Conservation (phyloP, 2,113 vertebrate genomes). For the Jaculus jaculus region DNA sequence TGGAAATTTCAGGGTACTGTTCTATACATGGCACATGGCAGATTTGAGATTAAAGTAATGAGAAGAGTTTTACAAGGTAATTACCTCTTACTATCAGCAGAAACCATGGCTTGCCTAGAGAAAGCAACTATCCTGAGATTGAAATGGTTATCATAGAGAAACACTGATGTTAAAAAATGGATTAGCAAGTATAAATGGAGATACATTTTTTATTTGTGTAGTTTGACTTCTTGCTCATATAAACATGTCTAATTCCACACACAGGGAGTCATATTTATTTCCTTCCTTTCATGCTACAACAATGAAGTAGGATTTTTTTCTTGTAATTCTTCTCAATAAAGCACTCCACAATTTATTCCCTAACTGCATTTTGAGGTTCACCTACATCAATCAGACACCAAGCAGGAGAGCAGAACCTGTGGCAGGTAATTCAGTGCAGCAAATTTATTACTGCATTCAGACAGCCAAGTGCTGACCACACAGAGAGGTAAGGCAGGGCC, state of each 20-base stretch:
- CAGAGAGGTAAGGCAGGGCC: accelerated
- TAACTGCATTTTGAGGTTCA: neutral
- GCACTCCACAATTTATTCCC: neutral
- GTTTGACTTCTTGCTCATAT: neutral
- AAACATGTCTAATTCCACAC: neutral
- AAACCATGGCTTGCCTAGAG: conserved; percentile 11
- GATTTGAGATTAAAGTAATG: conserved; percentile 16
- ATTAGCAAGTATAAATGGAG: neutral
- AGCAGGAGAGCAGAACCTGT: neutral
- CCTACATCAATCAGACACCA: neutral
- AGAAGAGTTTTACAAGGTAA: neutral
- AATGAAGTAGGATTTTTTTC: neutral
- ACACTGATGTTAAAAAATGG: neutral
- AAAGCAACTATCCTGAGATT: neutral
- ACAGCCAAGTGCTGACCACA: neutral
- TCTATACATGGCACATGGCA: neutral
- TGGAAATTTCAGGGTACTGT: neutral
- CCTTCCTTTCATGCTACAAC: neutral
- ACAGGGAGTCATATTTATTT: neutral
- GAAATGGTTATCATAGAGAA: conserved; percentile 2
- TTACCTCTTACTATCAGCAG: neutral
- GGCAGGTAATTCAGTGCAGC: neutral
- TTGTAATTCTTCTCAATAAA: neutral
- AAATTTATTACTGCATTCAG: neutral
- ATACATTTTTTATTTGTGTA: neutral